Evolutionary conservation across 2,888 invertebrate genomes (phyloP), one percentile per base, ranked within the genome.

Genomic region (Troglohyphantes excavatus): DNA sequence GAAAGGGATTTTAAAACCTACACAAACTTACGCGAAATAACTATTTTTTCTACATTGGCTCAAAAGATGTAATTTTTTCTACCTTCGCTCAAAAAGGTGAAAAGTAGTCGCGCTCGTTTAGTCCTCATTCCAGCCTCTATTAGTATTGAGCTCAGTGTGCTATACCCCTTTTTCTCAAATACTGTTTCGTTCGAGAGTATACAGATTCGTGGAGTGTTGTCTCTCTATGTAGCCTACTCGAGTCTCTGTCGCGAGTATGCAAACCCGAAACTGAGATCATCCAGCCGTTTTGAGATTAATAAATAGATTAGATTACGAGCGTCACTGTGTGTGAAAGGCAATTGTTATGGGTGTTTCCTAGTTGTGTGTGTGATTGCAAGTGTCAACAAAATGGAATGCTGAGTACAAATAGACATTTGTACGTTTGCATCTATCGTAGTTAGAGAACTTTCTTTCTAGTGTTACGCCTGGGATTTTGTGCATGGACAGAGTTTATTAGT

Each of bases 221-320:
- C 65, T 13, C 26, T 63, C 39, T 29, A 23, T 19, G 11, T n/a
- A 21, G n/a, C 78, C 63, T 78, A 78, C n/a, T 43, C 23, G 17
- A 65, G 78, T 78, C 78, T 78, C 39, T 27, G 73, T 2, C 6
- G n/a, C n/a, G n/a, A n/a, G 43, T 27, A 17, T 61, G 26, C 63
- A n/a, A 43, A 68, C 68, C 68, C 53, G 19, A 75, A 75, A 27
- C 13, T 27, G 75, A 27, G 33, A n/a, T 78, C 78, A 78, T 33
- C 39, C 6, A 65, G n/a, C 75, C 43, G 87, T 53, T 73, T 86
- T 61, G 87, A 67, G 79, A 88, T 88, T 88, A 53, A 72, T 72
- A 65, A 78, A 78, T 78, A 88, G 87, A 88, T 88, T 75, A 65
- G 79, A 92, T 78, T 76, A 70, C 39, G 21, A 88, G 88, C 88